Percentiles rank a stretch among this genome's conserved stretches.
phyloP scores from a whole-genome alignment of 2,797 vertebrate genomes.

The Malacoctenus gilli region DNA sequence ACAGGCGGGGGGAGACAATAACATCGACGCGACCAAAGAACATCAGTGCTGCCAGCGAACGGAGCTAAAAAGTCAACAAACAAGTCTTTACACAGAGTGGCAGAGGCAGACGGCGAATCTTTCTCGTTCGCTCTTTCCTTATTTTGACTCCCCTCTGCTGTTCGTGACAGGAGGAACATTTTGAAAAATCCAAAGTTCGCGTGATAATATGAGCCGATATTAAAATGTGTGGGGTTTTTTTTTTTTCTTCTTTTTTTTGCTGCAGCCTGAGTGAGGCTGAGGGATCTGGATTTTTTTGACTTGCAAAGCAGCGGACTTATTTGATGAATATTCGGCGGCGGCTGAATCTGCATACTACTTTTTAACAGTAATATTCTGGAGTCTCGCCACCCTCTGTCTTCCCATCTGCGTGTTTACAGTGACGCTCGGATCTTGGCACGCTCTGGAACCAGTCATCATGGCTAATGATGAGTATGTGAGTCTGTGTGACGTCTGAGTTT shows the following conservation, averaged over 20 bases:
- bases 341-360: conserved; percentile 53
- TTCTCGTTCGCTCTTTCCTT: conserved; percentile 39
- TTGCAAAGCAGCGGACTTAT: conserved; percentile 26
- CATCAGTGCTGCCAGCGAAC: conserved; percentile 47
- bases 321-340: conserved; percentile 32
- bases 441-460: conserved; percentile 65
- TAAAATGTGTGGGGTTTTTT: conserved; percentile 25
- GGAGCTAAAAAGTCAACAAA: conserved; percentile 46
- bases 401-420: conserved; percentile 80
- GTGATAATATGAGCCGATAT: not conserved
- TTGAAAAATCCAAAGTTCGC: conserved; percentile 19
- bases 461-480: conserved; percentile 67
- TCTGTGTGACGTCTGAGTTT: conserved; percentile 47
- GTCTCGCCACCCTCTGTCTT: conserved; percentile 63
- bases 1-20: conserved; percentile 58
- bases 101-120: conserved; percentile 23
- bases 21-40: conserved; percentile 52
- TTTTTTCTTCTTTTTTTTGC: not conserved
- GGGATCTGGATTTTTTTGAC: conserved; percentile 1
- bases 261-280: conserved; percentile 5
- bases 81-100: conserved; percentile 45
- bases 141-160: conserved; percentile 33
- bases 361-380: conserved; percentile 61
- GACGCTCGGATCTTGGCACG: conserved; percentile 68
- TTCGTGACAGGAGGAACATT: conserved; percentile 25